Percentiles rank a stretch among this genome's conserved stretches.
Evolutionary conservation across 2,797 vertebrate genomes (phyloP).

Genomic region (Psittacula echo): DNA sequence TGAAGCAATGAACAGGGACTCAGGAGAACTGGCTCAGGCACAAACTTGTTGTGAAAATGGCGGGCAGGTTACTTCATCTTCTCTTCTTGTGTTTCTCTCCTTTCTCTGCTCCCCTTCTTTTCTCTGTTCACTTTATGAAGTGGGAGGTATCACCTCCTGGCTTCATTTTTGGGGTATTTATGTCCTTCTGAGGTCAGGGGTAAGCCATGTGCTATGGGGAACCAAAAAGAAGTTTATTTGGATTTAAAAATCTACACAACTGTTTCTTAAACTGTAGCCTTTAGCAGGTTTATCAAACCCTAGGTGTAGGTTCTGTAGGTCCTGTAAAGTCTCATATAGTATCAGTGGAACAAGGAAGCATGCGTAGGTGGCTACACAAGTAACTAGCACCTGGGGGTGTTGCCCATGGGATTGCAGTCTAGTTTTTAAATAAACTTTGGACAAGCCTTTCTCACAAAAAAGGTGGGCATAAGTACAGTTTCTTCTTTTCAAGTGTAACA

Average conservation of each 20-base stretch:
- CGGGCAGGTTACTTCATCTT: background rate
- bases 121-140: background rate
- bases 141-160: background rate
- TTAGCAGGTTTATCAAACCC: background rate
- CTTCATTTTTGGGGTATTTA: background rate
- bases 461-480: background rate
- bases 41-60: background rate
- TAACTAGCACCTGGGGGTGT: background rate
- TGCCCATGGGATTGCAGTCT: background rate
- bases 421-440: background rate
- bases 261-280: background rate
- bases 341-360: background rate
- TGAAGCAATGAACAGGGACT: background rate
- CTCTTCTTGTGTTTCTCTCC: background rate
- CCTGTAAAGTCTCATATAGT: background rate
- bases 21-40: background rate
- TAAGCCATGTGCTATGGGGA: background rate
- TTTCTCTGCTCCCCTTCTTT: background rate
- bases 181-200: background rate
- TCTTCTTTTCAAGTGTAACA: background rate
- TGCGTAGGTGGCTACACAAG: accelerated
- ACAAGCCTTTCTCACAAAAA: background rate
- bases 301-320: background rate
- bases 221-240: background rate
- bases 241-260: background rate